Evolutionary conservation across 2,888 invertebrate genomes (phyloP).

Genomic region (Petrolisthes manimaculis): DNA sequence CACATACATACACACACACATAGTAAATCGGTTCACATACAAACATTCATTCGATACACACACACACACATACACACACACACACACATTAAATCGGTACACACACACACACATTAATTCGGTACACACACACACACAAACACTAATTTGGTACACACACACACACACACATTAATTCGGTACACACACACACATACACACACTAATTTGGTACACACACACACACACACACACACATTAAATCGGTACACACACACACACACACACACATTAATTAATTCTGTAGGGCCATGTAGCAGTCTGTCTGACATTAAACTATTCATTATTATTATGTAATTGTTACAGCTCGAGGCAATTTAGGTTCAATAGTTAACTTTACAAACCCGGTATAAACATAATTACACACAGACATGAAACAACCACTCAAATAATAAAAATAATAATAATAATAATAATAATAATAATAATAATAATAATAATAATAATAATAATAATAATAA

Average conservation of each 20-base stretch:
- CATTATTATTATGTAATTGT: too few relatives aligned
- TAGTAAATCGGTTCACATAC: not conserved
- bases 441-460: not conserved
- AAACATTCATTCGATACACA: not conserved
- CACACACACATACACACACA: not conserved
- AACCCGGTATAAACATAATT: too few relatives aligned
- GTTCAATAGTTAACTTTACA: too few relatives aligned
- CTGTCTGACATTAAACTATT: too few relatives aligned
- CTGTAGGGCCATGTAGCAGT: too few relatives aligned
- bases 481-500: not conserved
- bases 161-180: not conserved
- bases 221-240: too few relatives aligned
- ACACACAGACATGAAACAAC: too few relatives aligned
- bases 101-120: slow-evolving; percentile 1
- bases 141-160: not conserved
- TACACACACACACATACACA: not conserved
- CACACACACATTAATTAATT: too few relatives aligned
- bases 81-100: not conserved
- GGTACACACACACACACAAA: not conserved
- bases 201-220: not conserved
- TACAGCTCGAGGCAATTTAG: too few relatives aligned
- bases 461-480: not conserved
- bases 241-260: too few relatives aligned
- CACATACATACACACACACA: slow-evolving; percentile 26
- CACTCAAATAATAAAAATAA: not conserved